Base-by-base conservation (phyloP, 2,113 vertebrate genomes). In the Oryzias woworae region DNA sequence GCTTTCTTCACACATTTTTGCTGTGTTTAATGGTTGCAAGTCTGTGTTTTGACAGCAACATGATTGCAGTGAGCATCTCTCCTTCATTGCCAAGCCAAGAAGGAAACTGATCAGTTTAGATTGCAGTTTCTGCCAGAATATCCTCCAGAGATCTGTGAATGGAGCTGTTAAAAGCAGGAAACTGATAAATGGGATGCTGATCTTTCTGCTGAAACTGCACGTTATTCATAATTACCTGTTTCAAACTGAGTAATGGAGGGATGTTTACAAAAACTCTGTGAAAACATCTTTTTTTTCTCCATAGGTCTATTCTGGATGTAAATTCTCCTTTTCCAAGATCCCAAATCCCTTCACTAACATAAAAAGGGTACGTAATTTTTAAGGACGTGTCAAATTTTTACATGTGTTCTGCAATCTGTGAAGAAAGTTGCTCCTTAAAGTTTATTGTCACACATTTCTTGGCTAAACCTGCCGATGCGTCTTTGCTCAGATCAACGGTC, bases 251-350 rank as follows among this genome's bases (percentile, higher is more conserved):
- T 55, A 42, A 0, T 5, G 26, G 14, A 18, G 5, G 0, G 42
- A 42, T 16, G 18, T 0, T 44, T 47, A 20, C 7, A 22, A 16
- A 26, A 8, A 44, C 0, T 24, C 10, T 20, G 2, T 15, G 17
- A 15, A 7, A 26, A 55, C 20, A 18, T 15, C 58, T 41, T 66
- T 1, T 73, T 57, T 62, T 23, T 51, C 16, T 62, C 16, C 44
- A 50, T 43, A 99, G 97, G 97, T 98, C 0, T 98, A 96, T 87
- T 93, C 96, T 5, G 92, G 94, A 62, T 95, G 94, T 89, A 99
- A 96, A 85, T 99, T 96, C 90, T 92, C 87, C 81, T 97, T 97
- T 85, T 94, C 94, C 68, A 98, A 99, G 93, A 99, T 99, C 71
- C 95, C 94, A 23, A 94, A 94, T 50, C 97, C 95, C 5, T 99